Evolutionary conservation across 2,113 vertebrate species (phyloP).

Genomic region (Lepus timidus): DNA sequence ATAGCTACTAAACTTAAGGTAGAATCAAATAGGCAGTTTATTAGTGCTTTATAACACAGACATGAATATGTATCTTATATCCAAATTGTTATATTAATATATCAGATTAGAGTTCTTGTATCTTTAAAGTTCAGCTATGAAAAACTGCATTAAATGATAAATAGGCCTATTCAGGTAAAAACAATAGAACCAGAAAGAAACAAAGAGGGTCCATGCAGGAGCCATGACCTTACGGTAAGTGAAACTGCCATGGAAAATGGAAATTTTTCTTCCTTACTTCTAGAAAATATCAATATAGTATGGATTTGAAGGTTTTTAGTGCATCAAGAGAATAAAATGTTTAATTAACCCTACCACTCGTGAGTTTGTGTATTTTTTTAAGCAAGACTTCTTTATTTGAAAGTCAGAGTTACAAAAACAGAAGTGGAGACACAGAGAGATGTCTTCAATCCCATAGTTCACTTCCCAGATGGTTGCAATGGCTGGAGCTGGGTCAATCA

Average conservation of each 20-base stretch:
- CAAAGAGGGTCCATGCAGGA: background rate
- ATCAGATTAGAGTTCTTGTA: background rate
- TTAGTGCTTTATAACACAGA: background rate
- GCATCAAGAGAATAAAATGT: background rate
- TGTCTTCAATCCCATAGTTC: too few species aligned
- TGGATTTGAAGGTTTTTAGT: background rate
- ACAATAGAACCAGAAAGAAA: background rate
- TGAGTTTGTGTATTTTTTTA: conserved; percentile 42
- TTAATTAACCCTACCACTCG: conserved; percentile 43
- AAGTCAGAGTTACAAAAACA: too few species aligned
- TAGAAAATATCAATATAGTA: background rate
- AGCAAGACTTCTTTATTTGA: too few species aligned
- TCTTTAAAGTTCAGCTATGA: conserved; percentile 15
- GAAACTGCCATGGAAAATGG: background rate
- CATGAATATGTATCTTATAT: background rate
- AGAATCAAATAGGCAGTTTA: background rate
- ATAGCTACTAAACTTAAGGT: background rate
- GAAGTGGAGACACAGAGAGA: too few species aligned
- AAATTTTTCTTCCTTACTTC: background rate
- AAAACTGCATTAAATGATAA: background rate
- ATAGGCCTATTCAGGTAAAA: background rate
- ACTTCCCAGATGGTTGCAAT: too few species aligned
- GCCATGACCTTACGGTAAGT: background rate
- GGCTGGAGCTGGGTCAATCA: too few species aligned
- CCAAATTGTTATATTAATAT: background rate